phyloP scores from a whole-genome alignment of 2,113 vertebrate genomes.

The Charina bottae region DNA sequence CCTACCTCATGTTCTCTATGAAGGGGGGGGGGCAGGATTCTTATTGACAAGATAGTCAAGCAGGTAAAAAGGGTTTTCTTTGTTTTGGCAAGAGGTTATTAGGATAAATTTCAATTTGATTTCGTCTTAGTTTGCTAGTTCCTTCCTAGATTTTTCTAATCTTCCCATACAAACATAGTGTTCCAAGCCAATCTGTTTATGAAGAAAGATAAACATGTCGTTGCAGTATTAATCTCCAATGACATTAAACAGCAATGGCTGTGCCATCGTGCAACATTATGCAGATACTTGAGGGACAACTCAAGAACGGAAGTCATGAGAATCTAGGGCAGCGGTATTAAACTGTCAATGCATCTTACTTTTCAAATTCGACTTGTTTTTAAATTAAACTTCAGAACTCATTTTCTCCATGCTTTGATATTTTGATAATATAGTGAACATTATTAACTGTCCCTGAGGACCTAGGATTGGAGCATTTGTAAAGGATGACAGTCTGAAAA shows the following conservation, averaged over 20 bases:
- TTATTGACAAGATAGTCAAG: not conserved
- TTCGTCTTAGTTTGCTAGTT: not conserved
- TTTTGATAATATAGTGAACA: conserved; percentile 4
- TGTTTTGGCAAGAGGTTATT: not conserved
- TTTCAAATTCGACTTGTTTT: not conserved
- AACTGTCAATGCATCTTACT: not conserved
- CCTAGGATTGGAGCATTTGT: not conserved
- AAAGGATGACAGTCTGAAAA: conserved; percentile 18
- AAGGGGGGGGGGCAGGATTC: not conserved
- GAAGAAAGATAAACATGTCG: not conserved
- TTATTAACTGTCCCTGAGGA: conserved; percentile 5
- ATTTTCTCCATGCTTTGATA: not conserved
- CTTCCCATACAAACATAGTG: not conserved
- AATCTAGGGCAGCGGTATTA: not conserved
- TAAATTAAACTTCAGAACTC: not conserved
- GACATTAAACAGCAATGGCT: too few species aligned
- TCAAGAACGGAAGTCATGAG: not conserved
- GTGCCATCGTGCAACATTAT: not conserved
- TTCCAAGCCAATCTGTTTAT: not conserved
- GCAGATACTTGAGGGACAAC: not conserved
- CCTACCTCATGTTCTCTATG: not conserved
- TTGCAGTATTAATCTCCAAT: not conserved
- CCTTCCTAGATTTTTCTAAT: not conserved
- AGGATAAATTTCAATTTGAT: not conserved
- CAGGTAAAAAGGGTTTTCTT: not conserved